Conservation (phyloP, 2,797 vertebrate species). For the Notolabrus celidotus region DNA sequence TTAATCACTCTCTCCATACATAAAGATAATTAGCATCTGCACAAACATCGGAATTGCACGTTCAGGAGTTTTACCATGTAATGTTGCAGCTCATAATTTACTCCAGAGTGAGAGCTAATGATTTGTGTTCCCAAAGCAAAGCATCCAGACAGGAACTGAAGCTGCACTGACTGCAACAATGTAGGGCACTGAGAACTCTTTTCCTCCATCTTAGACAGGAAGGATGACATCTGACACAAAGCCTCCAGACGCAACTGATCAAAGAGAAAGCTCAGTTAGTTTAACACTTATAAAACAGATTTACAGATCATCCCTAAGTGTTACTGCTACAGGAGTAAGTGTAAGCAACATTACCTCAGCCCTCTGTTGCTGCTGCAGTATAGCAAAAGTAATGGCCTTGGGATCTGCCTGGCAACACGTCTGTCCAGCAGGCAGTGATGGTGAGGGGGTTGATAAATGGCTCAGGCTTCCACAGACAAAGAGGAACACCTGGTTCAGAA, state of each 20-base stretch:
- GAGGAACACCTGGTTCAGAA: slow-evolving; percentile 84
- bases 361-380: slow-evolving; percentile 87
- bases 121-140: slow-evolving; percentile 84
- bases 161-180: slow-evolving; percentile 86
- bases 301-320: too few relatives aligned
- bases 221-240: slow-evolving; percentile 86
- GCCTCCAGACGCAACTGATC: slow-evolving; percentile 86
- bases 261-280: slow-evolving; percentile 2
- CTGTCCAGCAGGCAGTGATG: slow-evolving; percentile 67
- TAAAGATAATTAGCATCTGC: slow-evolving; percentile 7
- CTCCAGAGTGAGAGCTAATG: slow-evolving; percentile 68
- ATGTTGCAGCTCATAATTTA: slow-evolving; percentile 82
- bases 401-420: slow-evolving; percentile 80
- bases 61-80: slow-evolving; percentile 77
- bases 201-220: slow-evolving; percentile 87
- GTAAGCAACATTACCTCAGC: slow-evolving; percentile 78
- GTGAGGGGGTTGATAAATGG: slow-evolving; percentile 45
- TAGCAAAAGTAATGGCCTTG: slow-evolving; percentile 83
- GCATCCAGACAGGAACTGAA: slow-evolving; percentile 88
- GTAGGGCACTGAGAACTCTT: slow-evolving; percentile 80
- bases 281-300: too few relatives aligned
- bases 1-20: neutral
- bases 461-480: slow-evolving; percentile 84
- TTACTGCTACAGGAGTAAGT: too few relatives aligned
- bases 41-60: slow-evolving; percentile 8